Conservation (phyloP, 2,888 invertebrate genomes). For the Agrotis exclamationis region DNA sequence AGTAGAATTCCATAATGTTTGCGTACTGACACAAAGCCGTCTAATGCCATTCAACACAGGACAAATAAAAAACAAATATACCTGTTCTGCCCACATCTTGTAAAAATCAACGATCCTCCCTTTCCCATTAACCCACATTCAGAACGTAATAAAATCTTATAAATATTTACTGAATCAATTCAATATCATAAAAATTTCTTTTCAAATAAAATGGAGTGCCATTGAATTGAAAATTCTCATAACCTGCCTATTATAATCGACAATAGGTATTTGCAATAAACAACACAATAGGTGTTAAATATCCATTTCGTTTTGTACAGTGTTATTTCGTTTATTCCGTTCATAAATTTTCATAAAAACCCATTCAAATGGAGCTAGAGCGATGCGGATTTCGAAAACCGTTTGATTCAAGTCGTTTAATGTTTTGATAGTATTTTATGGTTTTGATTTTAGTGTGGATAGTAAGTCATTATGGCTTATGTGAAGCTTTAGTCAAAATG, state of each 20-base stretch:
- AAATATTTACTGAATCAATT: conserved; percentile 44
- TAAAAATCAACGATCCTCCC: conserved; percentile 7
- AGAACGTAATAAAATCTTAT: conserved; percentile 36
- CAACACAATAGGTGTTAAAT: conserved; percentile 59
- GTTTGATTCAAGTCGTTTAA: conserved; percentile 23
- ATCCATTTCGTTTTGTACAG: conserved; percentile 51
- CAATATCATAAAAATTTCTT: conserved; percentile 52
- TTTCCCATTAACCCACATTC: neutral
- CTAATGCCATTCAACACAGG: too few relatives aligned
- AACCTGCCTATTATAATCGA: conserved; percentile 60
- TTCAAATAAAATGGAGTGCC: conserved; percentile 44
- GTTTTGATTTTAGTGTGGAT: conserved; percentile 13
- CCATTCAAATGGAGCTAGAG: conserved; percentile 35
- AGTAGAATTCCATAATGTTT: neutral
- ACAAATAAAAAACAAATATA: too few relatives aligned
- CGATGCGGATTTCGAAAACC: conserved; percentile 33
- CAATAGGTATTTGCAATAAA: conserved; percentile 50
- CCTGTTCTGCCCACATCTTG: neutral
- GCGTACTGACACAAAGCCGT: neutral
- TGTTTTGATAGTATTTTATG: conserved; percentile 36
- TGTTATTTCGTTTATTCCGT: conserved; percentile 52
- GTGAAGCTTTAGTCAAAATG: neutral
- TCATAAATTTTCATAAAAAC: conserved; percentile 52
- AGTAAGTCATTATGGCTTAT: neutral
- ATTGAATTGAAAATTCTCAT: conserved; percentile 61